Percentiles rank a stretch among this genome's conserved stretches.
Conservation (phyloP, 2,888 invertebrate genomes). For the Phrixothrix hirtus region DNA sequence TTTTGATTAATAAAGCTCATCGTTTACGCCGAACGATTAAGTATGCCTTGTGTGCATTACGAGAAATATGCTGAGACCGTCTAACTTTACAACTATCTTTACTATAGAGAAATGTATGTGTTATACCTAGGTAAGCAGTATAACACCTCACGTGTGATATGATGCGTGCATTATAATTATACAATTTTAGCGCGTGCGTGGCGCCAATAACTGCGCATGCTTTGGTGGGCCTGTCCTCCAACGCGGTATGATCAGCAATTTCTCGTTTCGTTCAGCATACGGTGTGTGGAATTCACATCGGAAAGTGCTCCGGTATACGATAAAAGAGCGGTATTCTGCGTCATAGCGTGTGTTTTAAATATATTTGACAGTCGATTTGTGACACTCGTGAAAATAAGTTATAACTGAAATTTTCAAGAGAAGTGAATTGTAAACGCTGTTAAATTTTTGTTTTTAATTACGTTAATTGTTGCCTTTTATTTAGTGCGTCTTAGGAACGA, state of each 20-base stretch:
- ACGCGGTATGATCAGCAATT: constrained; percentile 32
- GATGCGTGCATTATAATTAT: constrained; percentile 52
- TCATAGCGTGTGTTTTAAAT: constrained; percentile 33
- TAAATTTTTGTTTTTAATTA: too few relatives aligned
- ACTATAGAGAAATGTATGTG: too few relatives aligned
- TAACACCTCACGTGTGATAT: constrained; percentile 43
- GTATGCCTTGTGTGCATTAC: too few relatives aligned
- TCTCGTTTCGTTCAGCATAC: constrained; percentile 34
- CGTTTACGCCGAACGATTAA: too few relatives aligned
- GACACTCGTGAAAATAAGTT: too few relatives aligned
- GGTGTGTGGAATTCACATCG: constrained; percentile 41
- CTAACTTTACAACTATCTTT: too few relatives aligned
- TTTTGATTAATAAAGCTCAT: too few relatives aligned
- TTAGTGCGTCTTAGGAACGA: constrained; percentile 37
- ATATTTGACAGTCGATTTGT: too few relatives aligned
- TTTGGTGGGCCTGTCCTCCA: constrained; percentile 47
- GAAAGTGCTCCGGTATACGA: constrained; percentile 12
- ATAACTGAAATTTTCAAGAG: too few relatives aligned
- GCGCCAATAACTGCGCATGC: constrained; percentile 50
- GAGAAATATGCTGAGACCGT: too few relatives aligned
- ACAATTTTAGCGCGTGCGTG: constrained; percentile 53
- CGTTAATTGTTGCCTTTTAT: constrained; percentile 20
- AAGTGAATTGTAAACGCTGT: too few relatives aligned
- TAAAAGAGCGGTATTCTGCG: constrained; percentile 31
- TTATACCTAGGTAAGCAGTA: constrained; percentile 7